Conservation (phyloP, 2,888 invertebrate species). For the Cryptocephalus moraei region DNA sequence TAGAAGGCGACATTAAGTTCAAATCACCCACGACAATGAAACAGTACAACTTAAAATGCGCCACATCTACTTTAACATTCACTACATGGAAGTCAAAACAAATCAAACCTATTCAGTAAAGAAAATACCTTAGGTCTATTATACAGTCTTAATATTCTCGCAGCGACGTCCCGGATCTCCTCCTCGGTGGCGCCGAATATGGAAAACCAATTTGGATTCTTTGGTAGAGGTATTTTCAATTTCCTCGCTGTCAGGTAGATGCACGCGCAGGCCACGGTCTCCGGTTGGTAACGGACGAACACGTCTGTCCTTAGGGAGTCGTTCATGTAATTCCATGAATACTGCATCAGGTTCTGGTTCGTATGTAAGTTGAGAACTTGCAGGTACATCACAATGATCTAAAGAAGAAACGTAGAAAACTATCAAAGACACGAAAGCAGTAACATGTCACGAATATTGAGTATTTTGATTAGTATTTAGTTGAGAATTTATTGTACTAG, state of each 20-base stretch:
- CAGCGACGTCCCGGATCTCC: conserved; percentile 75
- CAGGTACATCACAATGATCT: conserved; percentile 86
- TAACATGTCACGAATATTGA: too few species aligned
- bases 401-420: conserved; percentile 13
- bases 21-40: too few species aligned
- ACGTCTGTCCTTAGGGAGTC: conserved; percentile 95
- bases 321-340: conserved; percentile 99
- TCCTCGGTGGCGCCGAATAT: conserved; percentile 77
- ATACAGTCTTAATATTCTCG: conserved; percentile 75
- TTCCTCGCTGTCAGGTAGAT: conserved; percentile 91
- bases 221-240: conserved; percentile 75
- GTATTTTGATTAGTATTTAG: too few species aligned
- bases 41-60: too few species aligned
- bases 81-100: background rate
- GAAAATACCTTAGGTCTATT: conserved; percentile 62
- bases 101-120: background rate
- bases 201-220: conserved; percentile 80
- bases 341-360: conserved; percentile 83
- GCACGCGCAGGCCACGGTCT: conserved; percentile 98
- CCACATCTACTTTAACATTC: background rate
- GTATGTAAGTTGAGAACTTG: conserved; percentile 85
- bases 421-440: too few species aligned
- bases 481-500: too few species aligned
- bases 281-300: conserved; percentile 90
- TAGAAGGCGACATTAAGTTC: too few species aligned